Evolutionary conservation across 2,888 invertebrate genomes (phyloP).

Genomic region (Resseliella maxima): DNA sequence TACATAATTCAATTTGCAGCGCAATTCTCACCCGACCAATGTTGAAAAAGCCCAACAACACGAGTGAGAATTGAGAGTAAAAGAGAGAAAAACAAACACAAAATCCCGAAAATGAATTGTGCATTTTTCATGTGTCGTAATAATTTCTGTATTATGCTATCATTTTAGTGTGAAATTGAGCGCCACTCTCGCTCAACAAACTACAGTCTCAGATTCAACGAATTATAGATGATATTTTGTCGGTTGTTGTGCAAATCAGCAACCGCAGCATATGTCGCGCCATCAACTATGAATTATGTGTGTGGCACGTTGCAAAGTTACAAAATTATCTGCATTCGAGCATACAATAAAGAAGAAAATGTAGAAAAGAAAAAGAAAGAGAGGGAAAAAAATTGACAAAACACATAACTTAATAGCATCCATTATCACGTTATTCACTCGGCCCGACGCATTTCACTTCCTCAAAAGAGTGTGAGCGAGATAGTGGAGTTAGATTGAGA

Average conservation of each 20-base stretch:
- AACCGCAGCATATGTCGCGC: conserved; percentile 25
- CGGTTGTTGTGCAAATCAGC: neutral
- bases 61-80: too few relatives aligned
- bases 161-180: neutral
- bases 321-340: neutral
- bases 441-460: neutral
- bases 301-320: neutral
- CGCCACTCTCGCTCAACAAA: neutral
- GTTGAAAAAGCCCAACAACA: too few relatives aligned
- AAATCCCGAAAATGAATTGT: neutral
- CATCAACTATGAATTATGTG: neutral
- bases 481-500: too few relatives aligned
- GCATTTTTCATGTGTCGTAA: neutral
- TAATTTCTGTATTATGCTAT: neutral
- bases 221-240: neutral
- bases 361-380: neutral
- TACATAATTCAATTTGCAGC: conserved; percentile 41
- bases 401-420: neutral
- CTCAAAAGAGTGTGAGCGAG: neutral
- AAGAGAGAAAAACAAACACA: too few relatives aligned
- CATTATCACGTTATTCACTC: neutral
- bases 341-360: neutral
- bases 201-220: neutral
- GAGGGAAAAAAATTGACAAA: neutral
- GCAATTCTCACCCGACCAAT: neutral